These are phyloP conservation scores for Yponomeuta evonymella DNA, from an alignment of 2,888 invertebrate genomes.

Conservation along the genomic window DNA sequence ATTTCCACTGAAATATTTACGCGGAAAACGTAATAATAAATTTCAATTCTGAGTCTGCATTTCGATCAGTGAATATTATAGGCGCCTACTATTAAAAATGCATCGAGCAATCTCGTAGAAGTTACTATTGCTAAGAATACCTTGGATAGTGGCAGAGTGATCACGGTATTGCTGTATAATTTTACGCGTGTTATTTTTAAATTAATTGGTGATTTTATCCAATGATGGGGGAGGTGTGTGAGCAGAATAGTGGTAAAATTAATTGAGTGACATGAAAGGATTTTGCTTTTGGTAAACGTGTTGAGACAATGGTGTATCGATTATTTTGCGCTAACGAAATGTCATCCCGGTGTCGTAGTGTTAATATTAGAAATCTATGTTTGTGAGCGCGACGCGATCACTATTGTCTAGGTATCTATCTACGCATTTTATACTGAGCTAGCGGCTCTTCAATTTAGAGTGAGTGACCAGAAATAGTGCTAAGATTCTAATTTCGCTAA, in stretches of 20 bases:
- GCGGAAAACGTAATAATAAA: not conserved
- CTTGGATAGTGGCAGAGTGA: constrained; percentile 64
- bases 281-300: constrained; percentile 59
- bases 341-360: constrained; percentile 73
- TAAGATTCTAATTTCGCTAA: constrained; percentile 51
- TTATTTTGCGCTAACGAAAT: constrained; percentile 75
- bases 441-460: constrained; percentile 63
- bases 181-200: constrained; percentile 56
- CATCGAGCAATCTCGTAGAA: constrained; percentile 46
- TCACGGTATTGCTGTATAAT: constrained; percentile 55
- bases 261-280: constrained; percentile 39
- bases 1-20: constrained; percentile 29
- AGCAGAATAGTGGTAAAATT: constrained; percentile 29
- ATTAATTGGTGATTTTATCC: constrained; percentile 33
- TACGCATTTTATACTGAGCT: constrained; percentile 72
- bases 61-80: constrained; percentile 23
- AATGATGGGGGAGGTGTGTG: constrained; percentile 28
- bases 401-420: constrained; percentile 74
- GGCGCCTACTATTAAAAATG: constrained; percentile 46
- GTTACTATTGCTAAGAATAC: constrained; percentile 68
- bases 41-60: not conserved
- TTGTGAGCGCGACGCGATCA: constrained; percentile 66
- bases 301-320: constrained; percentile 76
- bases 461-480: constrained; percentile 66
- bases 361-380: constrained; percentile 75